These are phyloP conservation scores for Chironex yamaguchii DNA, from an alignment of 30 jellyfish, hydroid and myxozoan genomes.

Conservation along the genomic window DNA sequence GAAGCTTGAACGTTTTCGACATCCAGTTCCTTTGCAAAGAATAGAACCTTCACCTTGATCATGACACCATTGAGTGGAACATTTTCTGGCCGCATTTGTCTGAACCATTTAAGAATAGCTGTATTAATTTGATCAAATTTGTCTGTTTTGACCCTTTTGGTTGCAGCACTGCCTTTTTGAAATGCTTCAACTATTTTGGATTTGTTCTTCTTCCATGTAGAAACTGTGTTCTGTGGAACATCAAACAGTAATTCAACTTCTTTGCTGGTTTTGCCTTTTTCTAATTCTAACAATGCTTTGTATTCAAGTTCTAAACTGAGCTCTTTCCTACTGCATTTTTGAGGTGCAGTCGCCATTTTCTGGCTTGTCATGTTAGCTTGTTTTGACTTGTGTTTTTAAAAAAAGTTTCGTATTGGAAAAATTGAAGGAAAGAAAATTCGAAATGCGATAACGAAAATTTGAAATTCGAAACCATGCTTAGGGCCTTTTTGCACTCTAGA, in stretches of 20 bases:
- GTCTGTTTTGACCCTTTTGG: not conserved
- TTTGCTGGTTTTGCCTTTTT: constrained; percentile 18
- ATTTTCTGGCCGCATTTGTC: not conserved
- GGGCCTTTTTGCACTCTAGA: no score
- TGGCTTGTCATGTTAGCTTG: not conserved
- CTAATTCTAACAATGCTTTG: not conserved
- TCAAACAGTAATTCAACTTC: not conserved
- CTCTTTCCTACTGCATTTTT: not conserved
- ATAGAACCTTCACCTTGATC: not conserved
- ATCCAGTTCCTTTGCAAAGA: not conserved
- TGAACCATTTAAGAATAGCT: constrained; percentile 1
- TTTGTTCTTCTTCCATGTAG: constrained; percentile 28
- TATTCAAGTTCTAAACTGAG: not conserved
- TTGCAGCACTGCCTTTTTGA: not conserved
- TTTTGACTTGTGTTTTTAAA: no score
- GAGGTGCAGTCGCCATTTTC: no score
- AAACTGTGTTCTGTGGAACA: constrained; percentile 31
- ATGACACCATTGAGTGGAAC: not conserved
- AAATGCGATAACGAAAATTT: no score
- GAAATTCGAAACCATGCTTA: no score
- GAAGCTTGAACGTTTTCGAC: not conserved
- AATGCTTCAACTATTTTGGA: not conserved
- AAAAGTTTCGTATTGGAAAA: no score
- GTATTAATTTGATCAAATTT: not conserved
- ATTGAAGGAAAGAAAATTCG: no score